Evolutionary conservation across 2,797 vertebrate species (phyloP), one percentile per base, ranked within the genome.

Genomic region (Phrynocephalus guinanensis): DNA sequence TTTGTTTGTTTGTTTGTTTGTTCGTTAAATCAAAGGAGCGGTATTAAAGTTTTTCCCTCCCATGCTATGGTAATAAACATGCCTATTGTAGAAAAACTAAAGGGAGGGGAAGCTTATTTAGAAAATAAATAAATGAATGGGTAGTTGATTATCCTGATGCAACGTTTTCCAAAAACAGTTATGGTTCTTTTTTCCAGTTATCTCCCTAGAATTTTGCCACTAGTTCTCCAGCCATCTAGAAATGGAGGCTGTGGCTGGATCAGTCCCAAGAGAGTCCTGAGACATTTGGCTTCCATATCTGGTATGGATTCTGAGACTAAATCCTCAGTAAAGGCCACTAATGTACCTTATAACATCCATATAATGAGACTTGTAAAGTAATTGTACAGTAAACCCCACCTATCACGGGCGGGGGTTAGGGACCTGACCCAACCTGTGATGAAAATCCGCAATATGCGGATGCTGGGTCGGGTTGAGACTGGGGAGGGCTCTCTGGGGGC

Each of bases 1-100:
- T 93, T 92, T 63, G 60, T 63, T 63, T 91, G 92, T 93, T 80
- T 87, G 79, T 87, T 76, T 70, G 13, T 84, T 75, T 5, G 72
- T 87, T 86, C 91, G 38, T 89, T 92, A 87, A 88, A 88, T 73
- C 33, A 78, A 86, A 9, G 30, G 7, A 78, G 85, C 90, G 88
- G 52, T 73, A 76, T 90, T 89, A 84, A 87, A 85, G 63, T 90
- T 80, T 76, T 44, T 10, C 50, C 20, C 48, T n/a, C 16, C 11
- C 56, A 10, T 75, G 2, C 28, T 79, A 82, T 48, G 70, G 66
- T 68, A 85, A 85, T 76, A 76, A 82, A 76, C 83, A 85, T 22
- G 30, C 81, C 79, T 68, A 38, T 26, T 81, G 16, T 63, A 70
- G 68, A 70, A 76, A 85, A 81, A 66, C 75, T 85, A 88, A 85